A percentile compares a stretch with the other conserved stretches of the same genome.
phyloP scores from a whole-genome alignment of 2,888 invertebrate genomes.

The Drosophila dives region DNA sequence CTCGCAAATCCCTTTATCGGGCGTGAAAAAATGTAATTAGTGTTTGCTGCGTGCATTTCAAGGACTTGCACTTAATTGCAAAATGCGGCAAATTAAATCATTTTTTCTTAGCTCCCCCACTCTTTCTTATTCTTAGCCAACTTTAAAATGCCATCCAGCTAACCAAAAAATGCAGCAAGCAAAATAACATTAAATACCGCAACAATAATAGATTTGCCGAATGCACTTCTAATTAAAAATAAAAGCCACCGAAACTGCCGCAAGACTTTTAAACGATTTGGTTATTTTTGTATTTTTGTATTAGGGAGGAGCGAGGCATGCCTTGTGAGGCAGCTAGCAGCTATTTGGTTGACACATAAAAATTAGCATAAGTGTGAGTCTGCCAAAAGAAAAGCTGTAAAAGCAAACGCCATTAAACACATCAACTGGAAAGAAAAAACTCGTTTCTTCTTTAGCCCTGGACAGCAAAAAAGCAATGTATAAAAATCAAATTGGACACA shows the following conservation, averaged over 20 bases:
- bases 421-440: constrained; percentile 79
- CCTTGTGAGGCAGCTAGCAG: constrained; percentile 21
- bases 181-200: constrained; percentile 6
- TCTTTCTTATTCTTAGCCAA: constrained; percentile 22
- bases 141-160: constrained; percentile 35
- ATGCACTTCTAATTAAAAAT: constrained; percentile 83
- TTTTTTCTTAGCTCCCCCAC: constrained; percentile 33
- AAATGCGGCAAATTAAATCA: constrained; percentile 75
- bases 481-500: constrained; percentile 77
- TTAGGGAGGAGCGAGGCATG: constrained; percentile 13
- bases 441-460: constrained; percentile 66
- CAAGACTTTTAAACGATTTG: constrained; percentile 30
- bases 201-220: constrained; percentile 50
- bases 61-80: constrained; percentile 73
- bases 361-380: constrained; percentile 73
- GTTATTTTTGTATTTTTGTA: constrained; percentile 12
- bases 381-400: constrained; percentile 70
- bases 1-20: constrained; percentile 60
- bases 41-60: constrained; percentile 65
- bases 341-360: constrained; percentile 58
- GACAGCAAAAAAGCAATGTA: constrained; percentile 44
- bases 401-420: constrained; percentile 81
- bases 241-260: constrained; percentile 81
- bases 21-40: constrained; percentile 80
- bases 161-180: constrained; percentile 27